These are phyloP conservation scores for Torymus texanus DNA, from an alignment of 2,888 invertebrate species.

Conservation along the genomic window DNA sequence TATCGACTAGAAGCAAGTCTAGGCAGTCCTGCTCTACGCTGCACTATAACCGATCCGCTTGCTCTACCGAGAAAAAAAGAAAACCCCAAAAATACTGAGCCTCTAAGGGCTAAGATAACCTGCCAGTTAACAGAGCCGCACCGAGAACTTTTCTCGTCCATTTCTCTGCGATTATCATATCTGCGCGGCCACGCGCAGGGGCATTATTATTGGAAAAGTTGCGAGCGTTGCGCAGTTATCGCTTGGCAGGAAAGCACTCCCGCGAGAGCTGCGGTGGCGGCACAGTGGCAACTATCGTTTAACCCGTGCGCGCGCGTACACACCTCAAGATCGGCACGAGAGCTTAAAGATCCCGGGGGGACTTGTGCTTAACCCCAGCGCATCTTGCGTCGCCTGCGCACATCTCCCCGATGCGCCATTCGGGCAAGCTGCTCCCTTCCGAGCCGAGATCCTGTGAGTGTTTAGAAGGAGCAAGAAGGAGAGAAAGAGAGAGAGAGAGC, in stretches of 20 bases:
- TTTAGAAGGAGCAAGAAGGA: conserved; percentile 3
- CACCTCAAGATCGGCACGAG: conserved; percentile 36
- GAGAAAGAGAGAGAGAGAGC: too few species aligned
- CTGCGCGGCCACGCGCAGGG: background rate
- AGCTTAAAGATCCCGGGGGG: conserved; percentile 61
- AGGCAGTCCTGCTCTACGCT: too few species aligned
- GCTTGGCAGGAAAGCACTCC: conserved; percentile 60
- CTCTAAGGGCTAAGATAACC: background rate
- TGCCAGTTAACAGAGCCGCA: background rate
- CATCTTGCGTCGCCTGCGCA: conserved; percentile 22
- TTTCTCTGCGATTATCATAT: conserved; percentile 32
- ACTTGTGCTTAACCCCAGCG: conserved; percentile 58
- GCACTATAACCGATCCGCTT: too few species aligned
- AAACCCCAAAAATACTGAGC: too few species aligned
- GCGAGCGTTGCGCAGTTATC: conserved; percentile 58
- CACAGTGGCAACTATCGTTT: conserved; percentile 5
- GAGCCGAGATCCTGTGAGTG: background rate
- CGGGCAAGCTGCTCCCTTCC: background rate
- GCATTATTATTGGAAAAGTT: conserved; percentile 64
- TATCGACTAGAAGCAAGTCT: too few species aligned
- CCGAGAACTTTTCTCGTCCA: conserved; percentile 18
- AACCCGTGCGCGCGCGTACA: background rate
- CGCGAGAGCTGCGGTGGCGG: conserved; percentile 52
- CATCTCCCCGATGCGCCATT: conserved; percentile 42
- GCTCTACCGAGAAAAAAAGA: too few species aligned